Percentiles rank a stretch among this genome's conserved stretches.
These are phyloP conservation scores for Conus ventricosus DNA, from an alignment of 1,140 invertebrate species.

Conservation along the genomic window DNA sequence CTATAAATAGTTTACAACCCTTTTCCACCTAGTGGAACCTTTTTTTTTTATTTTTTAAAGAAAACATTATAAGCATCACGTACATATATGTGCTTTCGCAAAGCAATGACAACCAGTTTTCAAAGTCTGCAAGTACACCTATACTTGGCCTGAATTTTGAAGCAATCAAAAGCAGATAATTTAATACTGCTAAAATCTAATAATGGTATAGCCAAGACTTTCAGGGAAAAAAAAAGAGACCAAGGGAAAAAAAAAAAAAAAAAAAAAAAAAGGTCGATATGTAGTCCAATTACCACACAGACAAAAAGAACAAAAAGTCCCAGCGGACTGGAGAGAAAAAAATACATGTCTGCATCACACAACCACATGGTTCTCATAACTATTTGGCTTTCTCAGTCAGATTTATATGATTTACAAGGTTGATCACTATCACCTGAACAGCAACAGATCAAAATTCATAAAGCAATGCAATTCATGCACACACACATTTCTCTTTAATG, in stretches of 20 bases:
- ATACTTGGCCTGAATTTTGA: too few relatives aligned
- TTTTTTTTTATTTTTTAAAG: too few relatives aligned
- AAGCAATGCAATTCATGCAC: not conserved
- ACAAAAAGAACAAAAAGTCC: too few relatives aligned
- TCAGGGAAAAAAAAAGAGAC: not conserved
- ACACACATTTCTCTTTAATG: not conserved
- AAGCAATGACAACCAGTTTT: too few relatives aligned
- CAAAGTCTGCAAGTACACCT: too few relatives aligned
- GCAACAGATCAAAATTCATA: not conserved
- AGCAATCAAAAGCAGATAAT: too few relatives aligned
- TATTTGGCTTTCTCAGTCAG: conserved; percentile 4
- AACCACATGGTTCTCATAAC: not conserved
- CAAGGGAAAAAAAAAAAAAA: not conserved
- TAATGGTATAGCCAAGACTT: too few relatives aligned
- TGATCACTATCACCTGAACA: not conserved
- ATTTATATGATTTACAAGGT: not conserved
- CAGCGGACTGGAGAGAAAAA: not conserved
- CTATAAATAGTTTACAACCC: too few relatives aligned
- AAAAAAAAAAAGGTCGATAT: not conserved
- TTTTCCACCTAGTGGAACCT: too few relatives aligned
- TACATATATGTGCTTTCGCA: too few relatives aligned
- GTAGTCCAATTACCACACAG: not conserved
- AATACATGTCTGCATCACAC: not conserved
- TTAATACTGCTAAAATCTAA: too few relatives aligned
- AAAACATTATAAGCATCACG: too few relatives aligned